Evolutionary conservation across 2,113 vertebrate genomes (phyloP).

Genomic region (Bufo bufo): DNA sequence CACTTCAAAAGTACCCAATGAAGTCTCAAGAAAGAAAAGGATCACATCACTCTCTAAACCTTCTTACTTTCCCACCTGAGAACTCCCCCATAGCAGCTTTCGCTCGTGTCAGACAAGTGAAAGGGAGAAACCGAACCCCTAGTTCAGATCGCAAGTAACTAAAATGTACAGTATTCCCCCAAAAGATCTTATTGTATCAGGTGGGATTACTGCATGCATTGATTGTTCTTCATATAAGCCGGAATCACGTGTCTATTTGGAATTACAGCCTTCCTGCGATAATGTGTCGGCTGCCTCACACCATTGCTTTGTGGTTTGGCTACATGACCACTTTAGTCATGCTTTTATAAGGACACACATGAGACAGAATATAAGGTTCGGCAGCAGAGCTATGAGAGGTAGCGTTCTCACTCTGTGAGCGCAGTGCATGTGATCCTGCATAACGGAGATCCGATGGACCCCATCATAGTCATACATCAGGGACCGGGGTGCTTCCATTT

Average conservation of each 20-base stretch:
- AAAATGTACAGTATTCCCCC: neutral
- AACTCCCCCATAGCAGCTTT: neutral
- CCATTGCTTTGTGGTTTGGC: too few species aligned
- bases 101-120: neutral
- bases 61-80: accelerated
- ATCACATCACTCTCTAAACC: neutral
- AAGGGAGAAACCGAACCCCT: neutral
- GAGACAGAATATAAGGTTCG: too few species aligned
- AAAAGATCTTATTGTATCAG: neutral
- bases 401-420: too few species aligned
- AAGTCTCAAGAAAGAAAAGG: accelerated
- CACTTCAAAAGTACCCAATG: neutral
- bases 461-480: too few species aligned
- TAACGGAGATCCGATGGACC: too few species aligned
- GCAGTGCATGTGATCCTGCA: too few species aligned
- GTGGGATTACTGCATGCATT: neutral
- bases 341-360: too few species aligned
- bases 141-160: neutral
- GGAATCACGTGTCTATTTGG: neutral
- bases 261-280: too few species aligned
- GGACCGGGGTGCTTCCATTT: too few species aligned
- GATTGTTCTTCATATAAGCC: neutral
- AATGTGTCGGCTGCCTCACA: too few species aligned
- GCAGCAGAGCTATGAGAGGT: too few species aligned
- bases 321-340: too few species aligned